Conservation (phyloP, 2,888 invertebrate genomes). For the Hipparchia semele region DNA sequence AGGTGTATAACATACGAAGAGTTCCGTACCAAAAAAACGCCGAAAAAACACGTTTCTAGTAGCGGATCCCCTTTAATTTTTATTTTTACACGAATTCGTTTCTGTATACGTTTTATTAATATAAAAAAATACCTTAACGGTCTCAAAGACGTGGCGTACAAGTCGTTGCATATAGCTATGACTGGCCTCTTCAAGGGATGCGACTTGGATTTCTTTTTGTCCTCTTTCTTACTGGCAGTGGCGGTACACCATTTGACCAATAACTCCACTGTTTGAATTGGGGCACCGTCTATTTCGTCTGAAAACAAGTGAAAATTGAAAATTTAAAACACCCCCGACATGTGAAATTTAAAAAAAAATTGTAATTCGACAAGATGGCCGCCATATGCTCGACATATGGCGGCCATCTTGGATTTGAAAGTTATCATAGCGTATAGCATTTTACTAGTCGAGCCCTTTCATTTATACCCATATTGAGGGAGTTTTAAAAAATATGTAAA, state of each 20-base stretch:
- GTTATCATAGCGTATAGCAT: too few species aligned
- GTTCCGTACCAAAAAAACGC: too few species aligned
- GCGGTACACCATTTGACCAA: constrained; percentile 91
- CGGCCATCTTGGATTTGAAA: too few species aligned
- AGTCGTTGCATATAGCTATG: constrained; percentile 98
- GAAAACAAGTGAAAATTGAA: constrained; percentile 55
- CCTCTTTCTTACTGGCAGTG: constrained; percentile 64
- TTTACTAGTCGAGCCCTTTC: too few species aligned
- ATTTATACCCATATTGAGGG: too few species aligned
- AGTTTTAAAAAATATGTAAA: too few species aligned
- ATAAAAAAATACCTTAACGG: constrained; percentile 84
- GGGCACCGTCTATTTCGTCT: constrained; percentile 99
- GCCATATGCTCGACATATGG: too few species aligned
- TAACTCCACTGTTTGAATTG: constrained; percentile 92
- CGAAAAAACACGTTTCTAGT: too few species aligned
- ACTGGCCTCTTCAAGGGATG: constrained; percentile 92
- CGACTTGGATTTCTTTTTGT: constrained; percentile 80
- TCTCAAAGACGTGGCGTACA: constrained; percentile 93
- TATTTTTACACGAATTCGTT: not conserved
- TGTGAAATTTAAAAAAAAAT: not conserved
- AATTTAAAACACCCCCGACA: not conserved
- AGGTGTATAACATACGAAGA: too few species aligned
- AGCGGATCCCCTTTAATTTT: too few species aligned
- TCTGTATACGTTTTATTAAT: not conserved
- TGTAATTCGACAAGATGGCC: too few species aligned